Percentiles rank a stretch among this genome's conserved stretches.
Conservation (phyloP, 1,140 invertebrate species). For the Ericerus pela region DNA sequence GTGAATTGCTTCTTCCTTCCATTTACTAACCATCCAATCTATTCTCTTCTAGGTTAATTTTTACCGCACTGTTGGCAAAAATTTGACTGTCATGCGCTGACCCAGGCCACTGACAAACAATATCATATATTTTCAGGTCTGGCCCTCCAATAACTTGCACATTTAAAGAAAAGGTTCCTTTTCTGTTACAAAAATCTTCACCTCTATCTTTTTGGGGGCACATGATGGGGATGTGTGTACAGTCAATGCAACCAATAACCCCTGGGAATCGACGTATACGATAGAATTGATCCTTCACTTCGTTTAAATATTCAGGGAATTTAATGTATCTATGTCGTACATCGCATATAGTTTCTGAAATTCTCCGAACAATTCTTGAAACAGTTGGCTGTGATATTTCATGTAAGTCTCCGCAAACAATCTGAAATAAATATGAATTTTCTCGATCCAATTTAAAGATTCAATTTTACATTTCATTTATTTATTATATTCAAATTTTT, state of each 20-base stretch:
- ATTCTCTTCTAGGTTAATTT: background rate
- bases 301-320: too few species aligned
- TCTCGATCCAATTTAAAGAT: too few species aligned
- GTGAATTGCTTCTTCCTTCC: too few species aligned
- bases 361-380: too few species aligned
- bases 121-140: constrained; percentile 27
- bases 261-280: constrained; percentile 29
- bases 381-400: too few species aligned
- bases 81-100: constrained; percentile 26
- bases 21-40: constrained; percentile 6
- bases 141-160: constrained; percentile 29
- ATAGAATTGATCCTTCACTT: too few species aligned
- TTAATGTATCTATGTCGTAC: too few species aligned
- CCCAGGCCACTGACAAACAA: constrained; percentile 26
- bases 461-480: too few species aligned
- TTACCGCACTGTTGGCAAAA: constrained; percentile 20
- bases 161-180: constrained; percentile 28
- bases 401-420: too few species aligned
- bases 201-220: constrained; percentile 21
- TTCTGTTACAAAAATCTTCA: constrained; percentile 30
- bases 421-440: too few species aligned
- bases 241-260: constrained; percentile 31
- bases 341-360: too few species aligned
- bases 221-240: constrained; percentile 30
- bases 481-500: too few species aligned